Base-by-base conservation (phyloP, 2,888 invertebrate species). In the Stictocephala bisonia region DNA sequence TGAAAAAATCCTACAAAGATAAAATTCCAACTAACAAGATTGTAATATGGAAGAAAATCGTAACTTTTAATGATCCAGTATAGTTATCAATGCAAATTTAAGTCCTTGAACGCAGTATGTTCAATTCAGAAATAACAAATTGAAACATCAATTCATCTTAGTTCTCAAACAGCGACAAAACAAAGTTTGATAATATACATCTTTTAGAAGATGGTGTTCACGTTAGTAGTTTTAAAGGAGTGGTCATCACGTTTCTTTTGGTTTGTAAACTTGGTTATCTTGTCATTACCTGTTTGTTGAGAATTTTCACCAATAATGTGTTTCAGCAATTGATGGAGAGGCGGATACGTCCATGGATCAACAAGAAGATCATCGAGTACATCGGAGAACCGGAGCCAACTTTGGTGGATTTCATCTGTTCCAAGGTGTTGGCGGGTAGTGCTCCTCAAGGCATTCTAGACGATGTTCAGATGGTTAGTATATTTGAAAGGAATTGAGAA, bases 381-480 rank as follows among this genome's bases (percentile, higher is more conserved):
- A 98, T 99, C 83, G 99, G 99, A 40, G 99, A 99, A 86, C 99
- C 99, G 18, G 99, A 99, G 85, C 95, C 96, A 29, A 96, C 97
- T 13, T 87, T 99, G 69, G 97, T 98, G n/a, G 98, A 99, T 87
- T 99, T 99, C 86, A 99, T 99, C 83, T 99, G 98, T 86, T 96
- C 97, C 82, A 99, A 99, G 87, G 95, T 99, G 79, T 88, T 97
- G 84, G 94, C 95, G 18, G 95, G 96, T 76, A 94, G 94, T 81
- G 90, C 93, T 78, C 99, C 99, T 41, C 94, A 95, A 85, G 92
- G 93, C 81, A 97, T 99, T 83, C 90, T 99, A 72, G 95, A 97
- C 84, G 99, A 99, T 88, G 97, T 99, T 81, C 95, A 97, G 87
- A 97, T 99, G 98, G 99, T 97, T 84, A 84, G 85, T 81, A 58